A percentile compares a stretch with the other conserved stretches of the same genome.
Evolutionary conservation across 2,888 invertebrate genomes (phyloP).

Genomic region (Cephus rjabovi): DNA sequence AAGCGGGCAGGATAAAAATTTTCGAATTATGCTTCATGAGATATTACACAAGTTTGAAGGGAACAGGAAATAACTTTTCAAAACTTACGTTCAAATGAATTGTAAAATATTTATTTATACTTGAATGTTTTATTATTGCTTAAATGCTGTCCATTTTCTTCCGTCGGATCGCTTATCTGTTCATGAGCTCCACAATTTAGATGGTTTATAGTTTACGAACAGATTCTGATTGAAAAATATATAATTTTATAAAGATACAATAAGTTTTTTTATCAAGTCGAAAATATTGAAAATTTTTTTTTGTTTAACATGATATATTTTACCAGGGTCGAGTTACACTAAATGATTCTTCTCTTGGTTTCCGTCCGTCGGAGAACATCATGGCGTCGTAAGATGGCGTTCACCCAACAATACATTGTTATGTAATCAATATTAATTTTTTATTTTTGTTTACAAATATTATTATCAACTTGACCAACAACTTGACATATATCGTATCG

Average conservation of each 20-base stretch:
- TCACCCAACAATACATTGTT: not conserved
- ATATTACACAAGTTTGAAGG: not conserved
- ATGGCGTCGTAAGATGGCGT: not conserved
- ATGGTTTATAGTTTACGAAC: not conserved
- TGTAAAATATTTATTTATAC: not conserved
- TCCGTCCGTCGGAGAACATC: slow-evolving; percentile 24
- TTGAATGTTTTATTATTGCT: not conserved
- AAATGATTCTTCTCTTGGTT: not conserved
- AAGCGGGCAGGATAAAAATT: not conserved
- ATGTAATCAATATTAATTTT: not conserved
- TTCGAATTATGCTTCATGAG: not conserved
- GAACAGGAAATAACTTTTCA: not conserved
- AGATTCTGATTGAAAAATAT: not conserved
- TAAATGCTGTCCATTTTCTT: not conserved
- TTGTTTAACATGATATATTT: not conserved
- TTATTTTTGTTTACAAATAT: not conserved
- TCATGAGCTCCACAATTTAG: not conserved
- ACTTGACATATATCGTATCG: not conserved
- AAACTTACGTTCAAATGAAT: not conserved
- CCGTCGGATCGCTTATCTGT: not conserved
- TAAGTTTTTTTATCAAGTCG: not conserved
- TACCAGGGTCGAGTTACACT: not conserved
- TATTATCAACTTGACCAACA: not conserved
- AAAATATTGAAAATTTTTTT: not conserved
- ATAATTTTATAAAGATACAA: not conserved